Evolutionary conservation across 2,797 vertebrate species (phyloP).

Genomic region (Melanotaenia trifasciata): DNA sequence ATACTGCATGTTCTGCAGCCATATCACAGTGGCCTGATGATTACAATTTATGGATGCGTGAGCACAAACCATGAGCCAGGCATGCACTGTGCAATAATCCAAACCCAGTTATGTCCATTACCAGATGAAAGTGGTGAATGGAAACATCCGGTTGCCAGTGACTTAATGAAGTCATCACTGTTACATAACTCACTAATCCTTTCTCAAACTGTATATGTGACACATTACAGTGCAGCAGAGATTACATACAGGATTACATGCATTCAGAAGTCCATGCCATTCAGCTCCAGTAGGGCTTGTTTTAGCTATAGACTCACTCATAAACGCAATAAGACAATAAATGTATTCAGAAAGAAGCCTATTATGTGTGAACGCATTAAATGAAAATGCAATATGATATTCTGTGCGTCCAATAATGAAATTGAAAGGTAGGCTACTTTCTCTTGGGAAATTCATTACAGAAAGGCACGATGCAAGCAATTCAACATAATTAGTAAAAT

Average conservation of each 20-base stretch:
- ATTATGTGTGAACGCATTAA: slow-evolving; percentile 50
- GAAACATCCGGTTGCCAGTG: slow-evolving; percentile 49
- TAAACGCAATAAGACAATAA: slow-evolving; percentile 48
- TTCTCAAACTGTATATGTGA: slow-evolving; percentile 32
- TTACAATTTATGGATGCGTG: slow-evolving; percentile 1
- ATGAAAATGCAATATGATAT: slow-evolving; percentile 53
- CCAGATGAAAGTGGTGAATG: slow-evolving; percentile 52
- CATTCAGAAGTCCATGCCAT: slow-evolving; percentile 13
- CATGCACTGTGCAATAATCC: slow-evolving; percentile 59
- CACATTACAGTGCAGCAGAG: slow-evolving; percentile 29
- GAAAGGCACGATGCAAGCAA: slow-evolving; percentile 35
- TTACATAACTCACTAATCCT: slow-evolving; percentile 71
- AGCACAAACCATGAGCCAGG: slow-evolving; percentile 20
- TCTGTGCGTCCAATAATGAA: slow-evolving; percentile 56
- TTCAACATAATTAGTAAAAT: slow-evolving; percentile 58
- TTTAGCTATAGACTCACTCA: slow-evolving; percentile 39
- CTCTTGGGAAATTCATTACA: slow-evolving; percentile 73
- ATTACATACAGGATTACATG: slow-evolving; percentile 48
- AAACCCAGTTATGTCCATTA: slow-evolving; percentile 47
- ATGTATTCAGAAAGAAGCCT: slow-evolving; percentile 51
- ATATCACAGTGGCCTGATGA: slow-evolving; percentile 24
- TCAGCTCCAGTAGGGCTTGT: slow-evolving; percentile 23
- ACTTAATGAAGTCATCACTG: slow-evolving; percentile 53
- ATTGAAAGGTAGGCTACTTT: slow-evolving; percentile 45
- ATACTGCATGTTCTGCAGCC: slow-evolving; percentile 6